Evolutionary conservation across 1,140 invertebrate species (phyloP), one percentile per base, ranked within the genome.

Genomic region (Calycopis cecrops): DNA sequence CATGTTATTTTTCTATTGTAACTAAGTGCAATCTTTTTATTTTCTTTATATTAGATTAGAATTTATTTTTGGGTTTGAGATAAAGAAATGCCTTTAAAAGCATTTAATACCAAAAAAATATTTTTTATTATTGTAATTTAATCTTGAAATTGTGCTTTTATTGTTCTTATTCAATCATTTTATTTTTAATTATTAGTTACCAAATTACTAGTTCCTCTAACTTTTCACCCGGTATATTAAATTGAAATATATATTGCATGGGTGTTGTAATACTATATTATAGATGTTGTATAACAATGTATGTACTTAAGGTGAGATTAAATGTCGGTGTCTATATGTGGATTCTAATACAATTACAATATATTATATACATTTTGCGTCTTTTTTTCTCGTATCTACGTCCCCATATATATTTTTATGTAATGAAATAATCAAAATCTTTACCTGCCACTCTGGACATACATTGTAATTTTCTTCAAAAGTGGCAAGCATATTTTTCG

Each of bases 251-350:
- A 44, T 44, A 44, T 44, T 44, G 40, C 14, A 44, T 14, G 16
- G 9, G 40, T 40, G 38, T 40, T 28, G 21, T n/a, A n/a, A 28
- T 28, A 2, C 21, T 28, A n/a, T n/a, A n/a, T 14, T 40, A 40
- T 40, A 8, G 38, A 14, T 44, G 40, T 44, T 40, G 38, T 40
- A 9, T 44, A 44, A 16, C 40, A 1, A 16, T 44, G 40, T 44
- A 44, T 44, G 40, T 44, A 44, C 40, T 44, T 44, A 44, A 44
- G 40, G 17, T 44, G 14, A 40, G n/a, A 44, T 44, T 44, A 12
- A 44, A 44, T 16, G 14, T 44, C 40, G 17, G 7, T 40, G 38
- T 52, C 37, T 52, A 11, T 40, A 52, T 37, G 33, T 51, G 49
- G 12, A 52, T 40, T 28, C 1, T 44, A 44, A 16, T 18, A 4